These are phyloP conservation scores for Rhabdomys pumilio DNA, from an alignment of 2,797 vertebrate genomes.

Conservation along the genomic window DNA sequence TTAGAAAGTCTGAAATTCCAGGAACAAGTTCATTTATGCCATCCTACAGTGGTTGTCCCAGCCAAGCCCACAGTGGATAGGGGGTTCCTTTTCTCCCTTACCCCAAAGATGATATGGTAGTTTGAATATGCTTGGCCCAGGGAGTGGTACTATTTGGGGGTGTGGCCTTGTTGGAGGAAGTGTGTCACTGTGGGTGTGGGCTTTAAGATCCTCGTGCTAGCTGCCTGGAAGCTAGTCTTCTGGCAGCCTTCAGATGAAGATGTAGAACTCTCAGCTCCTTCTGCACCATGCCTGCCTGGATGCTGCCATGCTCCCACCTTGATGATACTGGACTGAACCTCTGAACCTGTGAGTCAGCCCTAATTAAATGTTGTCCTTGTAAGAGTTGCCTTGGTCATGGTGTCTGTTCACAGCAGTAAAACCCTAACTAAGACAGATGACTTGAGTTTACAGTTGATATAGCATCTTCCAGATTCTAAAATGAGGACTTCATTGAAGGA, in stretches of 20 bases:
- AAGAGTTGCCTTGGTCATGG: neutral
- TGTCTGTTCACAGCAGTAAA: neutral
- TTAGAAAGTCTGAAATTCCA: conserved; percentile 33
- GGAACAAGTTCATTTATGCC: neutral
- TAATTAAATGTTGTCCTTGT: neutral
- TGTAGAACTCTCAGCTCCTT: neutral
- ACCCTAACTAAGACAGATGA: neutral
- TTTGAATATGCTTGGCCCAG: neutral
- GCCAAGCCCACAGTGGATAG: neutral
- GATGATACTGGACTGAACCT: neutral
- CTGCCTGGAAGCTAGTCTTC: neutral
- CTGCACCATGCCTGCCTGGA: neutral
- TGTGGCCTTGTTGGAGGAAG: neutral
- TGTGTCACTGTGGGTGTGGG: neutral
- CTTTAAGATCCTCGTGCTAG: neutral
- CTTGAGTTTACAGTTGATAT: conserved; percentile 13
- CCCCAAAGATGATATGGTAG: neutral
- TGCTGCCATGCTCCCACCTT: neutral
- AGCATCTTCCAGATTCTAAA: conserved; percentile 41
- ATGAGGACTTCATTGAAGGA: neutral
- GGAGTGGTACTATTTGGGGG: neutral
- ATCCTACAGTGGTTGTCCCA: neutral
- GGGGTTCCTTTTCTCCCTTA: neutral
- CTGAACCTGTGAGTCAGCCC: neutral
- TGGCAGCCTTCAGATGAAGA: neutral